Conservation (phyloP, 2,888 invertebrate genomes). For the Pomacea canaliculata region DNA sequence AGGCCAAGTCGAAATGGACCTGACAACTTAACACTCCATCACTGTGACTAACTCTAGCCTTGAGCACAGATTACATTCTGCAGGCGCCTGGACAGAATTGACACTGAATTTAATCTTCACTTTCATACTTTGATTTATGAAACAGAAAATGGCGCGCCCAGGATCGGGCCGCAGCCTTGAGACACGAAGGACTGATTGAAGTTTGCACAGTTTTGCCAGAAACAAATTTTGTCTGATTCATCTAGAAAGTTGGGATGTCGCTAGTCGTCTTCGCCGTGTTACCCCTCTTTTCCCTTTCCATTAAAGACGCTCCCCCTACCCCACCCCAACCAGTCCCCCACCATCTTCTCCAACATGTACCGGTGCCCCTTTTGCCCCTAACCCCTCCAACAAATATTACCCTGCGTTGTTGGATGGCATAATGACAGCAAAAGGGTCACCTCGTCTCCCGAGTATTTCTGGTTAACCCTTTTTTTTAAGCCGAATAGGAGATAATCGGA, state of each 20-base stretch:
- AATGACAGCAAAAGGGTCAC: no score
- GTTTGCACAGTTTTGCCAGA: constrained; percentile 21
- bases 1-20: constrained; percentile 7
- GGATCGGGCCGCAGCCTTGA: constrained; percentile 15
- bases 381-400: no score
- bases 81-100: constrained; percentile 16
- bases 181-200: constrained; percentile 22
- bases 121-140: constrained; percentile 32
- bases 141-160: constrained; percentile 17
- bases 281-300: neutral
- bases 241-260: constrained; percentile 11
- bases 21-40: constrained; percentile 28
- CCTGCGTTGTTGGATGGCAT: no score
- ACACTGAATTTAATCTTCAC: constrained; percentile 33
- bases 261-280: neutral
- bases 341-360: no score
- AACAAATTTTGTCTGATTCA: constrained; percentile 22
- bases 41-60: constrained; percentile 21
- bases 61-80: constrained; percentile 21
- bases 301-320: no score
- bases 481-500: no score
- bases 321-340: neutral
- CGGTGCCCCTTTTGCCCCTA: no score
- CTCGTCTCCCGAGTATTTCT: no score
- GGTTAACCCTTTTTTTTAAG: no score